Base-by-base conservation (phyloP, 1,140 invertebrate species). In the Panonychus citri region DNA sequence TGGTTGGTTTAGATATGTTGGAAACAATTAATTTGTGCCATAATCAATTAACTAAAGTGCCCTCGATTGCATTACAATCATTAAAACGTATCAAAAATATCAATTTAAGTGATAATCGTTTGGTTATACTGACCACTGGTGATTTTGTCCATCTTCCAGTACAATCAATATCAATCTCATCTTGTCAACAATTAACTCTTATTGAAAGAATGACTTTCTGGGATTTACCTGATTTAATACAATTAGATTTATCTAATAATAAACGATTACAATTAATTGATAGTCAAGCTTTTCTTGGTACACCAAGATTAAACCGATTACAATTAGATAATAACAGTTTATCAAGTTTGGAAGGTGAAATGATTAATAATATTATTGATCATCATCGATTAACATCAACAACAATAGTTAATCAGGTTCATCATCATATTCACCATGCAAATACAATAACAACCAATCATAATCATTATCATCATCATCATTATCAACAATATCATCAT, bases 51-150 rank as follows among this genome's bases (percentile, higher is more conserved):
- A n/a, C 49, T 13, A 53, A 59, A n/a, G 58, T 64, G 19, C 65
- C 65, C 2, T 63, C 65, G 7, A 39, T 58, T 7, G 61, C 64
- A 1, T 57, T 68, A 1, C 59, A 63, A 46, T 60, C 60, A 34
- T 50, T 66, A 12, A 63, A 59, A 54, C 43, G 78, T 59, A 71
- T 91, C 27, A 75, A 84, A 48, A 77, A 76, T 59, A 68, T 90
- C 56, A 82, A 88, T 67, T 70, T 91, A 2, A 82, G 82, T 37
- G 77, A 76, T 53, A 91, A 90, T 68, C 72, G 75, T n/a, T 67
- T 84, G 1, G 77, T 54, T 7, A 64, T 65, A 46, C 55, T 74
- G 8, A 59, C 62, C 25, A 58, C 61, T 0, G 59, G 63, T 3
- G 67, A 67, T 52, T 72, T 74, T 53, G 55, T 61, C 3, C 59